These are phyloP conservation scores for Equus przewalskii DNA, from an alignment of 2,113 vertebrate genomes.

Conservation along the genomic window DNA sequence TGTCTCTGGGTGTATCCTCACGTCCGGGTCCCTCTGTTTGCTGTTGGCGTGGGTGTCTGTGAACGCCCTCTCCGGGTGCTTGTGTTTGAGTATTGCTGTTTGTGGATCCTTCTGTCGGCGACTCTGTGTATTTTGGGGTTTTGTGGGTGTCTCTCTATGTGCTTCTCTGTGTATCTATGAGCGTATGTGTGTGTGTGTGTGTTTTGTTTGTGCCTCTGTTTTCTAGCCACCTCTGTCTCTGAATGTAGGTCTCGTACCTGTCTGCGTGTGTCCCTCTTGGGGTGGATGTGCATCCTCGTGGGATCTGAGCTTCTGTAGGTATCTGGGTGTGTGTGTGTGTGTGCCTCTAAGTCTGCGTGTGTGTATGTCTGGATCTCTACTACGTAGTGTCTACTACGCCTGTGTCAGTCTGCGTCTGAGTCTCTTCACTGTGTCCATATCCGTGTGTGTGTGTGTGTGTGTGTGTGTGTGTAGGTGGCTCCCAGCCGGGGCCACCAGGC, in stretches of 20 bases:
- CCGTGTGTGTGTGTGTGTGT: neutral
- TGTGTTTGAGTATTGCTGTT: neutral
- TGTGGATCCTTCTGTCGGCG: neutral
- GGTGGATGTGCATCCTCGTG: neutral
- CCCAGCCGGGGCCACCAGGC: neutral
- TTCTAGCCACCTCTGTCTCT: neutral
- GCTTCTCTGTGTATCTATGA: neutral
- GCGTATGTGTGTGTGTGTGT: neutral
- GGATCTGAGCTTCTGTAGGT: constrained; percentile 5
- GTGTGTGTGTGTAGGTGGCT: neutral
- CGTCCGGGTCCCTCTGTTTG: neutral
- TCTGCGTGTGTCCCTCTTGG: neutral
- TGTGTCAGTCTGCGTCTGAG: constrained; percentile 12
- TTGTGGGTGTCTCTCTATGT: neutral
- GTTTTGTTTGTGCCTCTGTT: neutral
- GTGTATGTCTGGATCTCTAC: neutral
- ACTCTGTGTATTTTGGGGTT: neutral
- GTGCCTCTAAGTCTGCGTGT: neutral
- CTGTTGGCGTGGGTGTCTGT: constrained; percentile 29
- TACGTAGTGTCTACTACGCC: neutral
- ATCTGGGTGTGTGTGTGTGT: neutral
- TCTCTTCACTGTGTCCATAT: neutral
- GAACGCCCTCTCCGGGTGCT: neutral
- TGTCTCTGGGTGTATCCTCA: constrained; percentile 47
- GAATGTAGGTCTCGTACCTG: constrained; percentile 44